Evolutionary conservation across 2,888 invertebrate species (phyloP).

Genomic region (Alloscopus bannaensis): DNA sequence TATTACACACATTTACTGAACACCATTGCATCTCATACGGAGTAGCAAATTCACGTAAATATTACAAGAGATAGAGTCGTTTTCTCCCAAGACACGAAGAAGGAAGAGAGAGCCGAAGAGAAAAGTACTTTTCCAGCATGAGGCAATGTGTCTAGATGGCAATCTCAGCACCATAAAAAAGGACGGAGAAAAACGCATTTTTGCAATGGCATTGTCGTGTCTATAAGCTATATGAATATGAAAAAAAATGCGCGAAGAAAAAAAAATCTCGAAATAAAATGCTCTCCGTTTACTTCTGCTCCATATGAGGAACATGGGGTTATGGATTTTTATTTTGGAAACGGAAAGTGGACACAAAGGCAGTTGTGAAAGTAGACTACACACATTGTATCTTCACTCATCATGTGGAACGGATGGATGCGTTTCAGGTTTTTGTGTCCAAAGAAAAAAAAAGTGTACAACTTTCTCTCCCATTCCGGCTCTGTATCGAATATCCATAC

Average conservation of each 20-base stretch:
- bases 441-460: neutral
- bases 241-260: no score
- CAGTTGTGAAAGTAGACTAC: constrained; percentile 17
- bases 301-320: constrained; percentile 34
- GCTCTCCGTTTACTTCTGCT: neutral
- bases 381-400: constrained; percentile 2
- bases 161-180: constrained; percentile 68
- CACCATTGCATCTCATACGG: constrained; percentile 25
- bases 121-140: constrained; percentile 49
- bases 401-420: constrained; percentile 11
- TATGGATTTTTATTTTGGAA: constrained; percentile 5
- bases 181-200: constrained; percentile 42
- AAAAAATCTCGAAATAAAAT: no score
- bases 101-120: neutral
- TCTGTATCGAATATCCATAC: no score
- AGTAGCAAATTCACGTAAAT: constrained; percentile 32
- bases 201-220: constrained; percentile 17
- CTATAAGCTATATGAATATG: no score
- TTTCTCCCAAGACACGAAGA: constrained; percentile 35
- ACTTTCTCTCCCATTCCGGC: neutral
- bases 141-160: constrained; percentile 62
- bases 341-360: constrained; percentile 22
- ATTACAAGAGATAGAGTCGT: constrained; percentile 34
- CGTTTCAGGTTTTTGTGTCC: neutral
- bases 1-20: neutral